Evolutionary conservation across 2,797 vertebrate species (phyloP).

Genomic region (Chelon labrosus): DNA sequence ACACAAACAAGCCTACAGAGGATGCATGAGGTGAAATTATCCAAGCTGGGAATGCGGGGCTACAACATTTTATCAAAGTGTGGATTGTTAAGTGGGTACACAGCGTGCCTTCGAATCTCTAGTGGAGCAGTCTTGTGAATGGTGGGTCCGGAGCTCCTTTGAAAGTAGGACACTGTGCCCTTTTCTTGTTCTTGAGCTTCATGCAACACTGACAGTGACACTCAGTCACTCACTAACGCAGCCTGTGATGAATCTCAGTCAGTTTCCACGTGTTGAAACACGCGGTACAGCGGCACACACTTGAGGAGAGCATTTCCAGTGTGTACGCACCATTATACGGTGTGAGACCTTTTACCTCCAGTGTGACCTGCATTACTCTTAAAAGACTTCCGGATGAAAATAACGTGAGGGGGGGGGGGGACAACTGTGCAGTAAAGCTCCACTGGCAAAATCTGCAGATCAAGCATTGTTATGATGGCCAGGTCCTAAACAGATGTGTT

Average conservation of each 20-base stretch:
- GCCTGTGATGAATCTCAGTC: conserved; percentile 36
- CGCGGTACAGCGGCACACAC: background rate
- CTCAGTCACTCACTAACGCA: conserved; percentile 21
- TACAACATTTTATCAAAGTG: conserved; percentile 37
- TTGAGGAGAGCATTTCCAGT: background rate
- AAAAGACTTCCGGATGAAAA: conserved; percentile 6
- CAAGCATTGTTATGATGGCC: background rate
- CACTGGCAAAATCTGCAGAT: conserved; percentile 1
- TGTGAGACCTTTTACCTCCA: background rate
- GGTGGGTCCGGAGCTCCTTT: conserved; percentile 25
- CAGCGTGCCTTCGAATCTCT: conserved; percentile 45
- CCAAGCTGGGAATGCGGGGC: conserved; percentile 12
- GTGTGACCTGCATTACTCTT: background rate
- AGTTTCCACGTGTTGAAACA: conserved; percentile 1
- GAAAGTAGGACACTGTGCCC: conserved; percentile 51
- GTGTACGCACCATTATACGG: rapidly evolving
- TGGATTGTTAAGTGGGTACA: conserved; percentile 50
- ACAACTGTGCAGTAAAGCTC: background rate
- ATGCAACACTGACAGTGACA: conserved; percentile 22
- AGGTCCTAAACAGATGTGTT: background rate
- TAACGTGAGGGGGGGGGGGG: background rate
- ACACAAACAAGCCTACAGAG: conserved; percentile 17
- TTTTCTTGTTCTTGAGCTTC: conserved; percentile 43
- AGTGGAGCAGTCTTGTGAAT: conserved; percentile 28
- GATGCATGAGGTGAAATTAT: conserved; percentile 12